A percentile compares a stretch with the other conserved stretches of the same genome.
These are phyloP conservation scores for Siderastrea siderea DNA, from an alignment of 92 coral and sea anemone genomes.

Conservation along the genomic window DNA sequence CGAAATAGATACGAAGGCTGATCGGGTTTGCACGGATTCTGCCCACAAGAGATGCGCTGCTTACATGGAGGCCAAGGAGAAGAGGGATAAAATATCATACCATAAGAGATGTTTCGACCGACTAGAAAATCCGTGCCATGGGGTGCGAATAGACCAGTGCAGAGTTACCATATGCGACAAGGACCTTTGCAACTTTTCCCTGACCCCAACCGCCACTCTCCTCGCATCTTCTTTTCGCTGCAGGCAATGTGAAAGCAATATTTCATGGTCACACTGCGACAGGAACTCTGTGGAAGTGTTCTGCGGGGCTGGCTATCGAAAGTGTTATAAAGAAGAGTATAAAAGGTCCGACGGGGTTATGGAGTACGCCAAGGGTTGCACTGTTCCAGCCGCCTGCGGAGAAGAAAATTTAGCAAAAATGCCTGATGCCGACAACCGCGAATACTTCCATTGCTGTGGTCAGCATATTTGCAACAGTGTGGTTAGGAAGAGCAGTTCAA, in stretches of 20 bases:
- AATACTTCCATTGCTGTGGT: conserved; percentile 5
- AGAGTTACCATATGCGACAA: conserved; percentile 12
- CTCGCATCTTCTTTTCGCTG: background rate
- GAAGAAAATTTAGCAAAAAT: background rate
- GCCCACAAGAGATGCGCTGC: background rate
- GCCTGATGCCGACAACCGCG: background rate
- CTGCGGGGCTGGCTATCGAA: conserved; percentile 19
- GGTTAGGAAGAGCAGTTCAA: background rate
- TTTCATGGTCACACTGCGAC: conserved; percentile 11
- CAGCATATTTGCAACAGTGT: conserved; percentile 10
- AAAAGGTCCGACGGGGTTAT: background rate
- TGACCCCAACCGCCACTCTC: background rate
- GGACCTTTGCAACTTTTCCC: conserved; percentile 20
- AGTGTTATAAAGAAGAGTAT: conserved; percentile 1
- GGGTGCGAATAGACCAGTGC: background rate
- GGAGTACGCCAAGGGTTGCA: conserved; percentile 5
- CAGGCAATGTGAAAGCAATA: background rate
- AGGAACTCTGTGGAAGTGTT: background rate
- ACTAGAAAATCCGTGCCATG: background rate
- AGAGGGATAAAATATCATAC: background rate
- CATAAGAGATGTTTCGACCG: background rate
- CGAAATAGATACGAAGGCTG: background rate
- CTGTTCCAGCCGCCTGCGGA: conserved; percentile 3
- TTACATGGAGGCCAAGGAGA: background rate
- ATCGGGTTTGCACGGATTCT: too few species aligned